Conservation (phyloP, 1,140 invertebrate genomes). For the Achatina immaculata region DNA sequence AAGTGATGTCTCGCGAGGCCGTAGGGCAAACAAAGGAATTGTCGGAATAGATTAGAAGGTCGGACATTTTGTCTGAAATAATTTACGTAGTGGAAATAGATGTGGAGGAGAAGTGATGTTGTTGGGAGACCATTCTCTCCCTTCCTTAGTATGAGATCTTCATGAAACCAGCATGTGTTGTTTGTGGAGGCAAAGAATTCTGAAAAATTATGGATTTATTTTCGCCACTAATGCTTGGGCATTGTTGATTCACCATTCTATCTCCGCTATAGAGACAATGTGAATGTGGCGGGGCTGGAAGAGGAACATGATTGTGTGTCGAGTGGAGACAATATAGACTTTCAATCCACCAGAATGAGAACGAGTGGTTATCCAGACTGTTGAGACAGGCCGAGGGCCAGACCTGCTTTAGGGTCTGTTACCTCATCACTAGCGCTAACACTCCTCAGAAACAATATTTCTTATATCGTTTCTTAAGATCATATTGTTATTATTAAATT, state of each 20-base stretch:
- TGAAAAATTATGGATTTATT: not conserved
- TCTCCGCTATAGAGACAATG: not conserved
- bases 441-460: no score
- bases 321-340: not conserved
- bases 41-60: not conserved
- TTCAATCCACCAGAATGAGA: not conserved
- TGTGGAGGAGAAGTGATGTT: no score
- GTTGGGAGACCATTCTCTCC: no score
- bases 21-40: not conserved
- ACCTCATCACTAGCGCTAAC: no score
- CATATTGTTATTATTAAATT: no score
- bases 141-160: no score
- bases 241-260: constrained; percentile 7
- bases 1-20: not conserved
- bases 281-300: not conserved
- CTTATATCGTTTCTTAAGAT: no score
- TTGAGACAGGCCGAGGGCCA: no score
- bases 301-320: not conserved
- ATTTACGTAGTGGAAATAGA: not conserved
- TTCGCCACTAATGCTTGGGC: not conserved
- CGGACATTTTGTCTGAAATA: not conserved
- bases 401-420: no score
- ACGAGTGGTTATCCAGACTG: not conserved
- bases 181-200: not conserved
- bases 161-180: no score